Conservation (phyloP, 2,113 vertebrate species). For the Patagioenas fasciata region DNA sequence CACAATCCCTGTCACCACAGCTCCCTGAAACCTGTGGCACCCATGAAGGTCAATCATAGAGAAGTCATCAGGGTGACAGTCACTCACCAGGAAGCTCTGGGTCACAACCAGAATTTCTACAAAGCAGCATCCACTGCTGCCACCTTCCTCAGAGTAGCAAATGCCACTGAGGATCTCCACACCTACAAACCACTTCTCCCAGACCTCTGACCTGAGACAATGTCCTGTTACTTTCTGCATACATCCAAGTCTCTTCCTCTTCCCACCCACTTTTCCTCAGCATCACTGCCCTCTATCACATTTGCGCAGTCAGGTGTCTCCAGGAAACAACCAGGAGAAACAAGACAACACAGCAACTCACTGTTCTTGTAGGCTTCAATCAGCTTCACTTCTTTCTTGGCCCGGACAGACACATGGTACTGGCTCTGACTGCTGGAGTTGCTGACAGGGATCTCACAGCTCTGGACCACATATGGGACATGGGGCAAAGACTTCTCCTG, state of each 20-base stretch:
- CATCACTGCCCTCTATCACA: not conserved
- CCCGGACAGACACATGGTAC: constrained; percentile 47
- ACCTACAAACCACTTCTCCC: not conserved
- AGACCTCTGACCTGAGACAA: not conserved
- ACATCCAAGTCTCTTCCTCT: not conserved
- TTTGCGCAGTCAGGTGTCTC: not conserved
- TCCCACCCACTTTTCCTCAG: not conserved
- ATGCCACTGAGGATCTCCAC: not conserved
- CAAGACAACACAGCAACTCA: constrained; percentile 3
- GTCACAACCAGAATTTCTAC: not conserved
- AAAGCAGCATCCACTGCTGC: not conserved
- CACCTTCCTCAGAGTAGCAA: not conserved
- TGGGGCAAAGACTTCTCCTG: not conserved
- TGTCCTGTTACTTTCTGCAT: not conserved
- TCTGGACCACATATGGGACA: constrained; percentile 12
- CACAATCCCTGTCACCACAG: not conserved
- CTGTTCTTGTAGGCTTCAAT: constrained; percentile 23
- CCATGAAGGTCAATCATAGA: not conserved
- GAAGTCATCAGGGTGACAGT: not conserved
- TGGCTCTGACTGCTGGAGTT: constrained; percentile 12
- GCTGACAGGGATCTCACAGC: constrained; percentile 54
- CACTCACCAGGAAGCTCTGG: not conserved
- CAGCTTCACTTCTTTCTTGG: not conserved
- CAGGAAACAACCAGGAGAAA: not conserved
- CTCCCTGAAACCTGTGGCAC: not conserved